Base-by-base conservation (phyloP, 2,797 vertebrate genomes). In the Danio kyathit region DNA sequence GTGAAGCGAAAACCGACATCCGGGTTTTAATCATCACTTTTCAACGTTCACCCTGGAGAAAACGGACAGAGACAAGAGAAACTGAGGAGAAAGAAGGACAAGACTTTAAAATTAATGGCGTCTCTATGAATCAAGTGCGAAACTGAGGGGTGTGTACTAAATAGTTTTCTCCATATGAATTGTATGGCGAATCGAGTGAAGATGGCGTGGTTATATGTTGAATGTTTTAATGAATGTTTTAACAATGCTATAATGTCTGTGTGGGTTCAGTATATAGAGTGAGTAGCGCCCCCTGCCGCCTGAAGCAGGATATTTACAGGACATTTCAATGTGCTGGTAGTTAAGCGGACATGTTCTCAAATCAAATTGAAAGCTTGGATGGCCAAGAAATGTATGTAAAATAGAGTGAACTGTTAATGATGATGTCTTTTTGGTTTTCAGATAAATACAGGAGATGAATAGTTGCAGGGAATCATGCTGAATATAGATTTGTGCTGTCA, bases 1-100 rank as follows among this genome's bases (percentile, higher is more conserved):
- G 89, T 95, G 90, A 94, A 87, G 80, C 49, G 59, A 17, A 9
- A n/a, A 64, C 48, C 13, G 65, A 12, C 0, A 38, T 43, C 41
- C 12, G 29, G n/a, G 6, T 21, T 74, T 41, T n/a, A 44, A 21
- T 9, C 7, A 56, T 14, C 10, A 54, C 14, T 63, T 56, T 17
- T 54, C 14, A 63, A 71, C 44, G 16, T 43, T 40, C n/a, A 57
- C 44, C 38, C 48, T 40, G 12, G 38, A 43, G 48, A 29, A 14
- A 11, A 17, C 38, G 16, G 38, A 54, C 13, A 12, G 21, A 38
- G 38, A 52, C 29, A 54, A 54, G 19, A 54, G 49, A 29, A 19
- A 17, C 64, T 46, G 63, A 21, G 19, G 14, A 74, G 21, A 59
- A 29, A 21, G 17, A 40, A 65, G 40, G 54, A 60, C 38, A 7